A percentile compares a stretch with the other conserved stretches of the same genome.
Evolutionary conservation across 2,797 vertebrate genomes (phyloP).

Genomic region (Rhinogobio ventralis): DNA sequence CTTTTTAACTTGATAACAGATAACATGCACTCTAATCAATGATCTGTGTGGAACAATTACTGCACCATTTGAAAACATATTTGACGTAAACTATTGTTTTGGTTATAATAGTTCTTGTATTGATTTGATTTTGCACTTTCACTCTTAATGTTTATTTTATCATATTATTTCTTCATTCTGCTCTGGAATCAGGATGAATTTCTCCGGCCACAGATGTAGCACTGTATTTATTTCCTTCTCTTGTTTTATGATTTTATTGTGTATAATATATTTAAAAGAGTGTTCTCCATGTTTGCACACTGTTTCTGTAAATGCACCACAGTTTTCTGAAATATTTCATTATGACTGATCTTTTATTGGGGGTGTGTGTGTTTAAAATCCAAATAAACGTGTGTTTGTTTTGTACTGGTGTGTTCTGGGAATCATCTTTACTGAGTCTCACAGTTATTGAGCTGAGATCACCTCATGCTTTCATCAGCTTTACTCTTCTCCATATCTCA

Average conservation of each 20-base stretch:
- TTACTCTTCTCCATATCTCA: too few relatives aligned
- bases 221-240: slow-evolving; percentile 33
- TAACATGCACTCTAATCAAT: not conserved
- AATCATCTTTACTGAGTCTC: not conserved
- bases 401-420: not conserved
- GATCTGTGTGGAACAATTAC: slow-evolving; percentile 1
- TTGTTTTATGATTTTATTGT: slow-evolving; percentile 9
- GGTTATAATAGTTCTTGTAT: slow-evolving; percentile 47
- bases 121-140: slow-evolving; percentile 67
- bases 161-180: not conserved
- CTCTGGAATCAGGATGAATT: slow-evolving; percentile 15
- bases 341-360: slow-evolving; percentile 22
- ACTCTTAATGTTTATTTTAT: slow-evolving; percentile 30
- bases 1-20: slow-evolving; percentile 2
- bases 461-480: too few relatives aligned
- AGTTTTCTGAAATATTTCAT: not conserved
- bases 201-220: slow-evolving; percentile 49
- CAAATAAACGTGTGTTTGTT: slow-evolving; percentile 36
- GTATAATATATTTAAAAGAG: slow-evolving; percentile 32
- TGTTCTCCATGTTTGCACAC: slow-evolving; percentile 37
- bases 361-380: slow-evolving; percentile 16
- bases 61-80: slow-evolving; percentile 58
- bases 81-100: slow-evolving; percentile 16
- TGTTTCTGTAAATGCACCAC: slow-evolving; percentile 28
- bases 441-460: too few relatives aligned